These are phyloP conservation scores for Erannis defoliaria DNA, from an alignment of 2,888 invertebrate genomes.

Conservation along the genomic window DNA sequence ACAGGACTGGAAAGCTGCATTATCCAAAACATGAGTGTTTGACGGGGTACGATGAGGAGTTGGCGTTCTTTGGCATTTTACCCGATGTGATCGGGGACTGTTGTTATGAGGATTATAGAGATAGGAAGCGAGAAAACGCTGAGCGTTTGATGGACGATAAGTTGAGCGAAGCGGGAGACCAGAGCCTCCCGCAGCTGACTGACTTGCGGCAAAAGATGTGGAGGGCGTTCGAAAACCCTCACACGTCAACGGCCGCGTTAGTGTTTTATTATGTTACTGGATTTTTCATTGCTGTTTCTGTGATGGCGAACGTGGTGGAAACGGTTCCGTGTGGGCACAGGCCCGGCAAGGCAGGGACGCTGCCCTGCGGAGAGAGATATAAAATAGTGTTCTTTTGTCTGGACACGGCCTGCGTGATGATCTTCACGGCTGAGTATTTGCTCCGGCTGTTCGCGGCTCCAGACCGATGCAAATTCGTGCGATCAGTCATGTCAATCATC, in stretches of 20 bases:
- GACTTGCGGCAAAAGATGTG: constrained; percentile 98
- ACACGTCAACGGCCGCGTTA: constrained; percentile 99
- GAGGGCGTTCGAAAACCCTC: constrained; percentile 99
- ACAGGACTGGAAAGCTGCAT: constrained; percentile 99
- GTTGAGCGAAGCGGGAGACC: constrained; percentile 96
- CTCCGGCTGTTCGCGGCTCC: constrained; percentile 99
- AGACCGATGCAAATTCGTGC: constrained; percentile 98
- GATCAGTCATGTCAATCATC: constrained; percentile 99
- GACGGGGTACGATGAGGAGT: constrained; percentile 99
- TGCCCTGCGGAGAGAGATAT: constrained; percentile 98
- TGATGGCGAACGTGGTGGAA: constrained; percentile 99
- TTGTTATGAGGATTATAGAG: constrained; percentile 99
- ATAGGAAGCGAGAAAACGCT: constrained; percentile 99
- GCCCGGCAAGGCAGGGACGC: constrained; percentile 94
- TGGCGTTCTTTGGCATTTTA: constrained; percentile 99
- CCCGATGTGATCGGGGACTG: constrained; percentile 99
- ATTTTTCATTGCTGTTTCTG: constrained; percentile 99
- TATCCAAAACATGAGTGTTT: constrained; percentile 99
- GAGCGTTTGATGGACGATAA: constrained; percentile 99
- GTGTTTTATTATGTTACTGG: constrained; percentile 99
- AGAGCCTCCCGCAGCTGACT: constrained; percentile 94
- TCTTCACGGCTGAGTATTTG: constrained; percentile 99
- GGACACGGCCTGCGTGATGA: constrained; percentile 99
- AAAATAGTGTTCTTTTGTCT: constrained; percentile 99
- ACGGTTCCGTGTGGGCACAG: constrained; percentile 97